Conservation (phyloP, 2,113 vertebrate species). For the Scomber scombrus region DNA sequence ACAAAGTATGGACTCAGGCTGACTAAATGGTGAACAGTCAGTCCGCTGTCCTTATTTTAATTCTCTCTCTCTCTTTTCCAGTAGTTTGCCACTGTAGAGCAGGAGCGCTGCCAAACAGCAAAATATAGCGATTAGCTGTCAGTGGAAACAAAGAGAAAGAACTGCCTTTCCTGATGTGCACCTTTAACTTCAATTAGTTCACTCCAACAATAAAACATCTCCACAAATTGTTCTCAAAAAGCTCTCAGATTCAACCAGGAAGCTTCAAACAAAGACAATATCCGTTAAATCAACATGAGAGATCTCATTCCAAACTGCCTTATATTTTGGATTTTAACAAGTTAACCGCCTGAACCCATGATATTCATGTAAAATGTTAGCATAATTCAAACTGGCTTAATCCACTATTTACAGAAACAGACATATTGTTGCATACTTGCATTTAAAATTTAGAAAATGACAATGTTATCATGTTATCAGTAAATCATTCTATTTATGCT, state of each 20-base stretch:
- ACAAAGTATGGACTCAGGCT: conserved; percentile 5
- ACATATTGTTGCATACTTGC: conserved; percentile 34
- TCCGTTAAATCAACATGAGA: conserved; percentile 5
- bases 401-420: conserved; percentile 65
- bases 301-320: conserved; percentile 23
- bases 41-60: neutral
- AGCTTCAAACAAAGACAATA: neutral
- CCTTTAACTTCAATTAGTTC: conserved; percentile 14
- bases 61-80: neutral
- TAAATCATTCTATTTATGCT: conserved; percentile 22
- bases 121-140: neutral
- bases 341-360: neutral
- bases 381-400: conserved; percentile 24
- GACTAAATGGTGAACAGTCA: neutral
- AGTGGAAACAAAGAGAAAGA: neutral
- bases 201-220: conserved; percentile 7
- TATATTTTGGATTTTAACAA: conserved; percentile 1
- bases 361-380: conserved; percentile 50
- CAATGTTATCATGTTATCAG: neutral
- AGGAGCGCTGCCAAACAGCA: conserved; percentile 30
- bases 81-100: neutral
- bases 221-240: conserved; percentile 3
- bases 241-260: neutral
- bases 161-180: neutral
- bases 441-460: conserved; percentile 19